Evolutionary conservation across 2,113 vertebrate genomes (phyloP).

Genomic region (Collichthys lucidus): DNA sequence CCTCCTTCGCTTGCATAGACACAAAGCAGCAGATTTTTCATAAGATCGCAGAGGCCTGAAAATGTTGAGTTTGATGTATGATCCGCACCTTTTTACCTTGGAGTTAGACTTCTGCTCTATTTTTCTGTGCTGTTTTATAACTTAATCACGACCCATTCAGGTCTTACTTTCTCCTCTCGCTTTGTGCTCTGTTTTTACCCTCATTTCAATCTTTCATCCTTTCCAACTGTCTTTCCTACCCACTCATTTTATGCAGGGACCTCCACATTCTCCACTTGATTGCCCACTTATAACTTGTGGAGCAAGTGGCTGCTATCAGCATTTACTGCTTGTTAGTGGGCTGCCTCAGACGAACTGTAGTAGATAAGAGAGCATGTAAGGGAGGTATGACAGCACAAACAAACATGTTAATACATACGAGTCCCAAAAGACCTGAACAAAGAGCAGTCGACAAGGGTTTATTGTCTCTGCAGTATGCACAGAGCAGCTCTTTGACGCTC

Average conservation of each 20-base stretch:
- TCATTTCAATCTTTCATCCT: slow-evolving; percentile 22
- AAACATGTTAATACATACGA: slow-evolving; percentile 1
- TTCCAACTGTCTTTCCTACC: background rate
- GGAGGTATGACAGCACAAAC: slow-evolving; percentile 31
- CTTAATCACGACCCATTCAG: background rate
- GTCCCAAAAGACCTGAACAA: slow-evolving; percentile 30
- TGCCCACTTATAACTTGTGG: background rate
- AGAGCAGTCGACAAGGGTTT: background rate
- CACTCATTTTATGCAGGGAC: background rate
- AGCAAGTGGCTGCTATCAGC: slow-evolving; percentile 35
- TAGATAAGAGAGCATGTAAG: slow-evolving; percentile 35
- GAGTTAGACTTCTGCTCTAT: slow-evolving; percentile 4
- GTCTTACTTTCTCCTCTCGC: background rate
- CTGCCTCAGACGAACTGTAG: slow-evolving; percentile 8
- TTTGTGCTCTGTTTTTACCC: background rate
- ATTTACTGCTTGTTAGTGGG: slow-evolving; percentile 20
- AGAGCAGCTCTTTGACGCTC: background rate
- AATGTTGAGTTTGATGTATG: slow-evolving; percentile 24
- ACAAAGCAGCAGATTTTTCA: background rate
- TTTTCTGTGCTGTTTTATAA: background rate
- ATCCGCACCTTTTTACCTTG: slow-evolving; percentile 10
- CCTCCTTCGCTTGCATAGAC: background rate
- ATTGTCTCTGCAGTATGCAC: slow-evolving; percentile 7
- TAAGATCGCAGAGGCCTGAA: slow-evolving; percentile 21
- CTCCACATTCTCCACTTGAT: slow-evolving; percentile 15